phyloP scores from a whole-genome alignment of 2,113 vertebrate species.

The Erinaceus europaeus region DNA sequence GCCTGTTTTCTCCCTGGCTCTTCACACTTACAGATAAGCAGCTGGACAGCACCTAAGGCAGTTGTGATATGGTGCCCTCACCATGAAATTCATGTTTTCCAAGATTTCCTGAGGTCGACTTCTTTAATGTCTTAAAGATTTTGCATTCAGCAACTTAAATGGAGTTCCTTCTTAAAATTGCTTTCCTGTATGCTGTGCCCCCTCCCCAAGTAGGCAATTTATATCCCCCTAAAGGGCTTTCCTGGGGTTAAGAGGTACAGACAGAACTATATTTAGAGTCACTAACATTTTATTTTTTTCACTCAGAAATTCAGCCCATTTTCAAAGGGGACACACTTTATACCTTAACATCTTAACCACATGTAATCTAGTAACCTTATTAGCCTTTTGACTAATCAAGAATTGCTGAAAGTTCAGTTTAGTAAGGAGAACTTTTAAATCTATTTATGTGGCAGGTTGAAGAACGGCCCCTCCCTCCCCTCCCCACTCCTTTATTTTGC shows the following conservation, averaged over 20 bases:
- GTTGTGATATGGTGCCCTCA: background rate
- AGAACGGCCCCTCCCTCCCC: background rate
- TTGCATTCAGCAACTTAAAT: background rate
- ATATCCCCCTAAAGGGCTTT: background rate
- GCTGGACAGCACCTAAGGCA: background rate
- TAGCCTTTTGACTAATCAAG: background rate
- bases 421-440: background rate
- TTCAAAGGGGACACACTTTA: background rate
- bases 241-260: background rate
- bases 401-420: background rate
- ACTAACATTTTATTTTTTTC: background rate
- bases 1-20: background rate
- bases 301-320: background rate
- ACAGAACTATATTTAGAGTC: background rate
- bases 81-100: slow-evolving; percentile 11
- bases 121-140: no score
- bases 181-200: background rate
- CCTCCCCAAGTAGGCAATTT: background rate
- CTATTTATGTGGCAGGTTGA: background rate
- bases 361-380: background rate
- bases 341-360: background rate
- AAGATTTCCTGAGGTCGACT: background rate
- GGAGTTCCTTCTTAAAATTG: background rate
- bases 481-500: no score
- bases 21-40: background rate